Conservation (phyloP, 2,797 vertebrate species). For the Malurus splendens region DNA sequence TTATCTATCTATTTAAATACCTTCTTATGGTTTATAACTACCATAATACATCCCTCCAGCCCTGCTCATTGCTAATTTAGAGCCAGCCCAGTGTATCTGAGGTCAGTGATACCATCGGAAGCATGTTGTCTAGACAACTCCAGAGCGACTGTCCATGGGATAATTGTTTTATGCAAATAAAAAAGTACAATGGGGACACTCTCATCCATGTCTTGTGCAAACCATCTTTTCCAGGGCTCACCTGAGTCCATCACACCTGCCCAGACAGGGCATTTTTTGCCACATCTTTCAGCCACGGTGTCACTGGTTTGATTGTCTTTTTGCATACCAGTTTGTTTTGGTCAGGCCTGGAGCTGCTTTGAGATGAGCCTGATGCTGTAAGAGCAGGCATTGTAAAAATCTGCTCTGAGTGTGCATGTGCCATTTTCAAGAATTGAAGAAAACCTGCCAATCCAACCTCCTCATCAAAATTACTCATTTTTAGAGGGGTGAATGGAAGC, state of each 20-base stretch:
- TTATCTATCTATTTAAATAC: conserved; percentile 96
- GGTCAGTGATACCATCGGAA: conserved; percentile 85
- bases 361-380: not conserved
- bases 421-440: not conserved
- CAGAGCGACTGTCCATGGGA: conserved; percentile 76
- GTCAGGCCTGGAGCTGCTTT: not conserved
- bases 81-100: conserved; percentile 84
- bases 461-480: not conserved
- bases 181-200: conserved; percentile 74
- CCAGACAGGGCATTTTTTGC: not conserved
- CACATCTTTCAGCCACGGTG: not conserved
- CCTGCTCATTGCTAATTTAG: conserved; percentile 92
- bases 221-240: conserved; percentile 61
- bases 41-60: conserved; percentile 86
- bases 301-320: not conserved
- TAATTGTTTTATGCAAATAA: conserved; percentile 93
- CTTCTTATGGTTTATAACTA: conserved; percentile 90
- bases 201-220: conserved; percentile 73
- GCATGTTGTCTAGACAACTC: conserved; percentile 92
- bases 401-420: fast-evolving
- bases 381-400: not conserved
- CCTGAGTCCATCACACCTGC: not conserved
- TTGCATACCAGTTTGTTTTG: not conserved
- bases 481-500: not conserved
- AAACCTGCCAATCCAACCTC: not conserved